Base-by-base conservation (phyloP, 1,140 invertebrate species). In the Nilaparvata lugens region DNA sequence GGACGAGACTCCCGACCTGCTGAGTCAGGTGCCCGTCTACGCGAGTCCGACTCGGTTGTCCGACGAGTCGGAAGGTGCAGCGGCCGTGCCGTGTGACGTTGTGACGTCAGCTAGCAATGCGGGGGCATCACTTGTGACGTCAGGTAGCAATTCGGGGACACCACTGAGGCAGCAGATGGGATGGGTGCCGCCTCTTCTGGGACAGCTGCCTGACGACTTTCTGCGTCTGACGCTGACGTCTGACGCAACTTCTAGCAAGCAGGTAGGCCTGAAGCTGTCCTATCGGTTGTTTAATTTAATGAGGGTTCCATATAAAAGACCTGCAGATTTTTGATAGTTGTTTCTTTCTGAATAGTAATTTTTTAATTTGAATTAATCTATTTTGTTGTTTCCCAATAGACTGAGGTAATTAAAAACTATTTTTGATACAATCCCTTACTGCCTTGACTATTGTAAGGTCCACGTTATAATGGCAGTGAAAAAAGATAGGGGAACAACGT, bases 121-220 rank as follows among this genome's bases (percentile, higher is more conserved):
- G 4, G 52, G 55, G 6, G 55, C n/a, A n/a, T n/a, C n/a, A n/a
- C 3, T 16, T 19, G 28, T 19, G 53, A 28, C 19, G 31, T 19
- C 14, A 19, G n/a, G n/a, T n/a, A n/a, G 45, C 21, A n/a, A 31
- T 13, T 51, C 18, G 21, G 58, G 35, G 4, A 61, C 52, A 14
- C 61, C 64, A 1, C 52, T 64, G 4, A 18, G 58, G 11, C 52
- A 28, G 4, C 55, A 42, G 6, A 69, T 73, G 58, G 83, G 83
- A 68, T 94, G 91, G 91, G 83, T 88, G 65, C 91, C 91, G 14
- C 84, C 89, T 18, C 77, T 95, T 69, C 69, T 95, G 18, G 87
- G 89, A 1, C 86, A 85, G 7, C 71, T 95, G 56, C 91, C 92
- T 2, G 80, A 85, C 31, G 84, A 84, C 70, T 94, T 95, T 75